Percentiles rank a stretch among this genome's conserved stretches.
Evolutionary conservation across 2,888 invertebrate species (phyloP).

Genomic region (Ophraella communa): DNA sequence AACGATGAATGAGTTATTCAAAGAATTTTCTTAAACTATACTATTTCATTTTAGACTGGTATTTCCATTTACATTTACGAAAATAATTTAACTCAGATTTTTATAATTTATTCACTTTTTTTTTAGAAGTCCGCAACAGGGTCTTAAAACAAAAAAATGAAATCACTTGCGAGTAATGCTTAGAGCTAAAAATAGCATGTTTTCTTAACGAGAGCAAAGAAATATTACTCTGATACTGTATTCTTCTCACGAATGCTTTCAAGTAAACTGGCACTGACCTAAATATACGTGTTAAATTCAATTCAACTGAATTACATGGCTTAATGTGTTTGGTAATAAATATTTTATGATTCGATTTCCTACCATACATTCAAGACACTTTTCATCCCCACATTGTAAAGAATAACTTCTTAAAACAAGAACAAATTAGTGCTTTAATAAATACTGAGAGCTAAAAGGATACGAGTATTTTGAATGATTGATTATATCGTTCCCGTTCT

Average conservation of each 20-base stretch:
- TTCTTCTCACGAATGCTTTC: not conserved
- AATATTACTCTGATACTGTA: not conserved
- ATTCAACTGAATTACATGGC: not conserved
- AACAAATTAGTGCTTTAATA: no score
- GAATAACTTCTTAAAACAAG: no score
- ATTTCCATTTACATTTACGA: no score
- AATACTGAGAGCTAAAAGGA: no score
- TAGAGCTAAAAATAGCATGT: not conserved
- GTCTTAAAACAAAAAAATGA: not conserved
- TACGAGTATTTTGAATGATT: no score
- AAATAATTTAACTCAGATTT: no score
- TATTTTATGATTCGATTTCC: not conserved
- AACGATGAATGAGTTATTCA: no score
- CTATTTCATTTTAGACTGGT: no score
- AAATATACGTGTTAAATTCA: not conserved
- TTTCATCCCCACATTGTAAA: not conserved
- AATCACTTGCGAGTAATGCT: not conserved
- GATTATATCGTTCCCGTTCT: no score
- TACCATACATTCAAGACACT: not conserved
- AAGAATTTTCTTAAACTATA: no score
- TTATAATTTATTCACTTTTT: no score
- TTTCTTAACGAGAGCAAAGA: not conserved
- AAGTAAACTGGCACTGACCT: not conserved
- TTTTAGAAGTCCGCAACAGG: no score
- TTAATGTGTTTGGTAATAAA: not conserved